Base-by-base conservation (phyloP, 2,113 vertebrate genomes). In the Toxostoma redivivum region DNA sequence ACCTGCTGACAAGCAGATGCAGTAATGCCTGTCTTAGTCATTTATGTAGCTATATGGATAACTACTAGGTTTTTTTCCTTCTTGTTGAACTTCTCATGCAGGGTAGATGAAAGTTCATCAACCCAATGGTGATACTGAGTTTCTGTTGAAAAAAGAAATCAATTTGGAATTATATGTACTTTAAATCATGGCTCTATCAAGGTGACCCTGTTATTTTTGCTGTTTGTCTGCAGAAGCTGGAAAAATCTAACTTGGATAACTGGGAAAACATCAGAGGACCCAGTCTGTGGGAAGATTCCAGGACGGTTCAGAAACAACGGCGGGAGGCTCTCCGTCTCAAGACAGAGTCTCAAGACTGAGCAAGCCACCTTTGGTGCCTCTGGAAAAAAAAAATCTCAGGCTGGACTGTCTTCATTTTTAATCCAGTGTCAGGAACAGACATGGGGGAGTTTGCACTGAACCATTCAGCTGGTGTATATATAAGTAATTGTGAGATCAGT, bases 261-360 rank as follows among this genome's bases (percentile, higher is more conserved):
- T 99, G 99, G 99, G 98, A 97, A 95, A 99, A 99, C 96, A 98
- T 99, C 96, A 98, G 99, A 84, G 99, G 99, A 30, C 99, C 99
- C 19, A 98, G 99, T 66, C 98, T 98, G 40, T 99, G 98, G 99
- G 99, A 99, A 97, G 98, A 99, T 96, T 99, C 99, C 40, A 98
- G 87, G 83, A 95, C 98, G 12, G 97, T 98, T 94, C 99, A 99
- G 97, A 91, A 98, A 91, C 97, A 99, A 78, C 97, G 33, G 47
- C 95, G 96, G 62, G 91, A 98, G 80, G 95, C 80, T 66, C 35
- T 95, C 48, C 92, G 45, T 66, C 93, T 95, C 78, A 97, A 97
- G 86, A 57, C 81, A 88, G 58, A 92, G 67, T 98, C 40, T 42
- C 40, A 42, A 42, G 96, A 98, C 27, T 85, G 25, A 95, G 40